Base-by-base conservation (phyloP, 2,888 invertebrate genomes). In the Trypoxylon attenuatum region DNA sequence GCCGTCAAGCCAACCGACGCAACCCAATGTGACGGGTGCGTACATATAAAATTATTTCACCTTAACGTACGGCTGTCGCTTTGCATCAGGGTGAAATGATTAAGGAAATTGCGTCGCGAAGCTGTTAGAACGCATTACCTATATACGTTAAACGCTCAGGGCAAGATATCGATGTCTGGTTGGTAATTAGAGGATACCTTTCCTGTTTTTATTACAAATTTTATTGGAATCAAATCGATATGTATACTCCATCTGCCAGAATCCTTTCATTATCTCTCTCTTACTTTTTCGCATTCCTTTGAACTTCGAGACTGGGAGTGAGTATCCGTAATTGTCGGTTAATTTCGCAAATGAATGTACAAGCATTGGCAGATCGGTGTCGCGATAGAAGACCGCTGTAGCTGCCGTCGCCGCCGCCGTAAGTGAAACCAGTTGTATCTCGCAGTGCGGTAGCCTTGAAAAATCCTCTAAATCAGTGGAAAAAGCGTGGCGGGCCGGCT, bases 41-140 rank as follows among this genome's bases (percentile, higher is more conserved):
- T 64, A 43, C 56, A 47, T 57, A 66, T 65, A 47, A 57, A 65
- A 66, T 64, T 65, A 57, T 39, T 52, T 38, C 43, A 22, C 43
- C 49, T 57, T 52, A 23, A 52, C 53, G 56, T 57, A 43, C 4
- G 51, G 41, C 15, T 19, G 16, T 38, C n/a, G 42, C 49, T 19
- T 50, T 55, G 25, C 54, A 16, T 18, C 25, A n/a, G 3, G 43
- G 22, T n/a, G 6, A 18, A 22, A 10, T 25, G 39, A 53, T 41
- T 41, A 38, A 21, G 45, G 41, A 41, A 65, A 66, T 65, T 57
- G 29, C 43, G 29, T n/a, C n/a, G n/a, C n/a, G n/a, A 43, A 57
- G 50, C 25, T 19, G 49, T 57, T 65, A 13, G 29, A 60, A 45
- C 19, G 27, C 22, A 39, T n/a, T n/a, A n/a, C 16, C 25, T 33